phyloP scores from a whole-genome alignment of 2,888 invertebrate species.

The Steinernema scapterisci region DNA sequence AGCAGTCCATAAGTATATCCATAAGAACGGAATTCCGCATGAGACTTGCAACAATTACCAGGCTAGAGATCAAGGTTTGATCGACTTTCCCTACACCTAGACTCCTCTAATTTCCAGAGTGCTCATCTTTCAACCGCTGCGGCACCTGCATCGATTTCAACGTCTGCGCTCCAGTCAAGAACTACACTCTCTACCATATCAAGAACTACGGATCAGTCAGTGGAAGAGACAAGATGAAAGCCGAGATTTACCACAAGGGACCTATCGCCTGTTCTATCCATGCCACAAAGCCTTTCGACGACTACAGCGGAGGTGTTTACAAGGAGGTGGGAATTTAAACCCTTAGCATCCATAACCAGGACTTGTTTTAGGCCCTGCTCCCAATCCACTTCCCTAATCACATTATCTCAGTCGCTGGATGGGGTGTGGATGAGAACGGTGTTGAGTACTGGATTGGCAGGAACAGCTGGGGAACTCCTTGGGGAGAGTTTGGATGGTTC shows the following conservation, averaged over 20 bases:
- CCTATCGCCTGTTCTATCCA: slow-evolving; percentile 69
- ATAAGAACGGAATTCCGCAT: background rate
- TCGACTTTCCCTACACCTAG: no score
- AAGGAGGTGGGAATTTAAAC: slow-evolving; percentile 50
- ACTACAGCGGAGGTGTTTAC: slow-evolving; percentile 66
- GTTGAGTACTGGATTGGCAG: slow-evolving; percentile 70
- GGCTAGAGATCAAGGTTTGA: background rate
- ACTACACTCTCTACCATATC: slow-evolving; percentile 69
- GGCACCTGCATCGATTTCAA: slow-evolving; percentile 69
- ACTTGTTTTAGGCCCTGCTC: background rate
- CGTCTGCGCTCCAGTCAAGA: slow-evolving; percentile 66
- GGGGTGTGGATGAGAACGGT: slow-evolving; percentile 69
- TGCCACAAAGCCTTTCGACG: slow-evolving; percentile 63
- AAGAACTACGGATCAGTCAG: slow-evolving; percentile 63
- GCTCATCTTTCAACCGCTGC: slow-evolving; percentile 67
- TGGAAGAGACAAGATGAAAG: slow-evolving; percentile 70
- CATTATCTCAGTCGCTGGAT: slow-evolving; percentile 69
- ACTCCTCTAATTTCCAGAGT: no score
- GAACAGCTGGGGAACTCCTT: slow-evolving; percentile 70
- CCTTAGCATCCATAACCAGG: background rate
- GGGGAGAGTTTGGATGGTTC: slow-evolving; percentile 69
- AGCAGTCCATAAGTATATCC: background rate
- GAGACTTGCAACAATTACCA: background rate
- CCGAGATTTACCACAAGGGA: slow-evolving; percentile 70
- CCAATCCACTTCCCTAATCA: slow-evolving; percentile 49